These are phyloP conservation scores for Sphaeridia pumilis DNA, from an alignment of 2,888 invertebrate genomes.

Conservation along the genomic window DNA sequence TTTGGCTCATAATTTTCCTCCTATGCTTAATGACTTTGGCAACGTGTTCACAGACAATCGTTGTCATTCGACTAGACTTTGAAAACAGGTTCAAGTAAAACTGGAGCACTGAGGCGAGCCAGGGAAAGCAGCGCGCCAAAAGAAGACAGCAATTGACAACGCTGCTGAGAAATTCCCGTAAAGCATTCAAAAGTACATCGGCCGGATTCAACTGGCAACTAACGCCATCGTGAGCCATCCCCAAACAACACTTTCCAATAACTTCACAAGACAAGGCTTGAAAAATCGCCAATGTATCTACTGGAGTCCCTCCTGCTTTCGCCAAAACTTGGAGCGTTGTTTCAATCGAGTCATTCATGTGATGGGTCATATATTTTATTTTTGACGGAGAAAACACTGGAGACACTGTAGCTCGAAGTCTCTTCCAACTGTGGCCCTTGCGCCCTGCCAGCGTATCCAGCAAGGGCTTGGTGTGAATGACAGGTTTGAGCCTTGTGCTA, in stretches of 20 bases:
- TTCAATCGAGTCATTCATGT: constrained; percentile 40
- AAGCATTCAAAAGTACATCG: constrained; percentile 39
- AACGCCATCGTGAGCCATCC: constrained; percentile 40
- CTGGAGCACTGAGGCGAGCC: constrained; percentile 25
- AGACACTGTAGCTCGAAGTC: constrained; percentile 43
- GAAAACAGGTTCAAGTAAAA: constrained; percentile 35
- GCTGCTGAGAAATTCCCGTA: constrained; percentile 37
- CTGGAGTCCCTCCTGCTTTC: constrained; percentile 34
- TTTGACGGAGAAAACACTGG: constrained; percentile 44
- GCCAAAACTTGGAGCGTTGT: constrained; percentile 39
- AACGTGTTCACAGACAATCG: constrained; percentile 37
- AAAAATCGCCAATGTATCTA: constrained; percentile 41
- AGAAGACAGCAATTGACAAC: constrained; percentile 37
- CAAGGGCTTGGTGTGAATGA: constrained; percentile 28
- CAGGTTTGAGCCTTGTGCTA: constrained; percentile 35
- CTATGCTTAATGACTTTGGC: constrained; percentile 35
- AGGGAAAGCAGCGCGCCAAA: constrained; percentile 37
- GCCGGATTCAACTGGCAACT: constrained; percentile 40
- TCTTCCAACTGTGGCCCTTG: constrained; percentile 44
- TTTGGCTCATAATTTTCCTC: constrained; percentile 12
- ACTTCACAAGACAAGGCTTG: constrained; percentile 45
- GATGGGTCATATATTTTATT: constrained; percentile 42
- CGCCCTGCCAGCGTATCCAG: constrained; percentile 31
- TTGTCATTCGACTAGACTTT: constrained; percentile 37
- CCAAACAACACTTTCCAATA: constrained; percentile 44